These are phyloP conservation scores for Pelobates fuscus DNA, from an alignment of 2,113 vertebrate genomes.

Conservation along the genomic window DNA sequence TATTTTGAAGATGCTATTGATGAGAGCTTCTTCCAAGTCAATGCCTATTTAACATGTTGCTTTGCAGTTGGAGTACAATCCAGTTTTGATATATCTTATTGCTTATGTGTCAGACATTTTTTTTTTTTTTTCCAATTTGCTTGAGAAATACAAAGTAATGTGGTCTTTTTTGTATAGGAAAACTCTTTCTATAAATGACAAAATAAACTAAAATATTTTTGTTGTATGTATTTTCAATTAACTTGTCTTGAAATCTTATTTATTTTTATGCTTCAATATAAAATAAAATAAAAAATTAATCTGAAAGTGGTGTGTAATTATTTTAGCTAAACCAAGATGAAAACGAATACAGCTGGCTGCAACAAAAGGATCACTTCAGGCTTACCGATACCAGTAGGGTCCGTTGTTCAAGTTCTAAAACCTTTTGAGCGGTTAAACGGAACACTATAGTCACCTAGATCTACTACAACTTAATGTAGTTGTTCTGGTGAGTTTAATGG, in stretches of 20 bases:
- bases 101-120: not conserved
- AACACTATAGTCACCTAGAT: too few species aligned
- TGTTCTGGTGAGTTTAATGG: too few species aligned
- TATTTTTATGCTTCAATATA: constrained; percentile 45
- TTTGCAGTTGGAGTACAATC: not conserved
- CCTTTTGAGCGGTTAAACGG: too few species aligned
- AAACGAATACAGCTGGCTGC: too few species aligned
- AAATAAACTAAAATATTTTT: not conserved
- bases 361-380: too few species aligned
- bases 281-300: not conserved
- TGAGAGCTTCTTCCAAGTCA: too few species aligned
- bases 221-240: not conserved
- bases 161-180: not conserved
- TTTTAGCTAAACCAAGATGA: constrained; percentile 2
- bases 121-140: not conserved
- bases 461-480: too few species aligned
- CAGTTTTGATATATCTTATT: not conserved
- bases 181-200: not conserved
- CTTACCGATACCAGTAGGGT: too few species aligned
- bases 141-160: not conserved
- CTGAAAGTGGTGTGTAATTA: not conserved
- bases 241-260: constrained; percentile 23
- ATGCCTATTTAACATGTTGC: too few species aligned
- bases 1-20: too few species aligned
- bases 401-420: too few species aligned